Percentiles rank a stretch among this genome's conserved stretches.
Conservation (phyloP, 2,113 vertebrate species). For the Aphelocoma coerulescens region DNA sequence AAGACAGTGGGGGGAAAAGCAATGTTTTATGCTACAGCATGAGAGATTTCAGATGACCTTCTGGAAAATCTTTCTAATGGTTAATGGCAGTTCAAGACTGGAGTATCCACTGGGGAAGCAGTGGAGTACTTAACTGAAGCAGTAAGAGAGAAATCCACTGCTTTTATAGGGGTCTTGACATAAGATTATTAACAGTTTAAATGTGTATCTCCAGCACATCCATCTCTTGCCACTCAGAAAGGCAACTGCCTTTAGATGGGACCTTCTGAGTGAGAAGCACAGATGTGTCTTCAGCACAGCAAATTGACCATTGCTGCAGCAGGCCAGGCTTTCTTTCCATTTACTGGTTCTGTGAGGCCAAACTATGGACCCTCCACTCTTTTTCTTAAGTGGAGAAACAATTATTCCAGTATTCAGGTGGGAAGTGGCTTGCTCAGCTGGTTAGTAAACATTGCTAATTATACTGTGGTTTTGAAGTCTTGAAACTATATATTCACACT, state of each 20-base stretch:
- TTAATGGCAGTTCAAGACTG: neutral
- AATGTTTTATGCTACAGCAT: neutral
- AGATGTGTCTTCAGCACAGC: neutral
- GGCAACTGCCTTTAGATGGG: neutral
- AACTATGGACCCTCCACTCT: neutral
- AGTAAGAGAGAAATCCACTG: neutral
- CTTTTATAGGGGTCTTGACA: neutral
- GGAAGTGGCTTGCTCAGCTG: neutral
- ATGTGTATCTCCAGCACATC: neutral
- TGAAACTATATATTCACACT: neutral
- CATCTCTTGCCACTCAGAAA: neutral
- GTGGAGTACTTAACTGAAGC: neutral
- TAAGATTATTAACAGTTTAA: neutral
- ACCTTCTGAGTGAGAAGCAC: neutral
- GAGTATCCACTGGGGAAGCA: neutral
- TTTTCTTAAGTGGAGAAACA: neutral
- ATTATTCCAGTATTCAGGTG: neutral
- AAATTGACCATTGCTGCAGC: neutral
- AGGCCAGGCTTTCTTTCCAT: neutral
- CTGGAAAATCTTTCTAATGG: neutral
- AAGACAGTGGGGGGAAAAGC: rapidly evolving
- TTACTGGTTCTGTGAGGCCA: neutral
- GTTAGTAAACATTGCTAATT: constrained; percentile 11
- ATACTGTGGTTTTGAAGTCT: neutral
- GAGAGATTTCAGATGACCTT: neutral